Percentiles rank a stretch among this genome's conserved stretches.
phyloP scores from a whole-genome alignment of 1,140 invertebrate genomes.

The Neuroterus valhalla region DNA sequence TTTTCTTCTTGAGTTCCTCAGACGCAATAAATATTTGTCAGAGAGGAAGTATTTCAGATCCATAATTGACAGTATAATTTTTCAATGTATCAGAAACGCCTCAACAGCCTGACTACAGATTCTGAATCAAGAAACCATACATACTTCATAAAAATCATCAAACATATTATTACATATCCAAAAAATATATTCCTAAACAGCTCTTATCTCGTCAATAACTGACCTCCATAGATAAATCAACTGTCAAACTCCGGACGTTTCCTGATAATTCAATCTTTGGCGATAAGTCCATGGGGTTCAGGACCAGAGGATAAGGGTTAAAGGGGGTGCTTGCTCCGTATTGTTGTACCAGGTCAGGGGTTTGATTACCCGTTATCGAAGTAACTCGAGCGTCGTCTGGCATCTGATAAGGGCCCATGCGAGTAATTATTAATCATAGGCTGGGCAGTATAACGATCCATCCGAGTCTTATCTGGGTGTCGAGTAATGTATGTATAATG shows the following conservation, averaged over 20 bases:
- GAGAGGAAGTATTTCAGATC: too few relatives aligned
- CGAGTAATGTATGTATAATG: constrained; percentile 67
- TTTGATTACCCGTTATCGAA: constrained; percentile 74
- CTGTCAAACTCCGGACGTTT: not conserved
- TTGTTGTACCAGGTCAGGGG: constrained; percentile 40
- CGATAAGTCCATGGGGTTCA: constrained; percentile 2
- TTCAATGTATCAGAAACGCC: too few relatives aligned
- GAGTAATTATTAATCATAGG: constrained; percentile 76
- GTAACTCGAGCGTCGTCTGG: constrained; percentile 70
- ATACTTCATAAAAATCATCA: not conserved
- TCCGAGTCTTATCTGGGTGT: constrained; percentile 72
- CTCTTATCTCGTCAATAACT: too few relatives aligned
- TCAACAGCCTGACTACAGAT: too few relatives aligned
- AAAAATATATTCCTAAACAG: too few relatives aligned
- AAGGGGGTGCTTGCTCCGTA: not conserved
- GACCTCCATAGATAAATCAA: too few relatives aligned
- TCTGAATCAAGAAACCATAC: too few relatives aligned
- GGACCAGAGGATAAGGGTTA: constrained; percentile 3
- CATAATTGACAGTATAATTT: too few relatives aligned
- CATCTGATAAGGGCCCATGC: constrained; percentile 69
- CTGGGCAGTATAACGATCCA: constrained; percentile 71
- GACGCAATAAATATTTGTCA: too few relatives aligned
- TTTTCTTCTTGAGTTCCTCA: too few relatives aligned
- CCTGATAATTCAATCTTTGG: not conserved
- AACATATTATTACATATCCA: not conserved